Base-by-base conservation (phyloP, 2,113 vertebrate species). In the Cariama cristata region DNA sequence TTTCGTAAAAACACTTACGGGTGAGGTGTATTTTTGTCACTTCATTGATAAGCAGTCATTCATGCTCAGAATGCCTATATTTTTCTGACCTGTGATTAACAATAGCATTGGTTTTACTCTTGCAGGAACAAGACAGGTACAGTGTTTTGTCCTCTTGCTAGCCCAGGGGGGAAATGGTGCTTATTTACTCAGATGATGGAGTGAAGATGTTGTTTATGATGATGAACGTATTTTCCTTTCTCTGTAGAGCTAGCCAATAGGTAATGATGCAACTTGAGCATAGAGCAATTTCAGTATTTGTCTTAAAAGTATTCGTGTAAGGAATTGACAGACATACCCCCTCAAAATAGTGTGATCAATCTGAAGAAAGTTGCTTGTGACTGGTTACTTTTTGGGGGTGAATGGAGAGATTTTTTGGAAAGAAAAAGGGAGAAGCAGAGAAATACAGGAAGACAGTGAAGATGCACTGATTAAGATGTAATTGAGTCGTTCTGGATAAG, bases 21-120 rank as follows among this genome's bases (percentile, higher is more conserved):
- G 59, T 64, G 62, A 94, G 52, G n/a, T 20, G 1, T 95, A 58
- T 90, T 88, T 95, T 93, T 97, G 79, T 81, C 58, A 27, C 76
- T 72, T 94, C 75, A 44, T 71, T 84, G 86, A 93, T 79, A 91
- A 74, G 22, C 42, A 92, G 53, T 47, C 45, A 45, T 93, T 95
- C 81, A 38, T 67, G 75, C 71, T 93, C 63, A 79, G 64, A 84
- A 72, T 86, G 47, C 28, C 64, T 86, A 3, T 90, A 17, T 89
- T 95, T 93, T 92, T n/a, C 67, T 81, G 86, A 90, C 14, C n/a
- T 93, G 50, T 66, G 84, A 28, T 93, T 93, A 96, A 85, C 45
- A 82, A 49, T n/a, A 50, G 23, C 1, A 0, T 50, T 92, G 72
- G 6, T 93, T 94, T 94, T 59, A 56, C n/a, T 88, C 40, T 75